A percentile compares a stretch with the other conserved stretches of the same genome.
Conservation (phyloP, 2,797 vertebrate genomes). For the Coendou prehensilis region DNA sequence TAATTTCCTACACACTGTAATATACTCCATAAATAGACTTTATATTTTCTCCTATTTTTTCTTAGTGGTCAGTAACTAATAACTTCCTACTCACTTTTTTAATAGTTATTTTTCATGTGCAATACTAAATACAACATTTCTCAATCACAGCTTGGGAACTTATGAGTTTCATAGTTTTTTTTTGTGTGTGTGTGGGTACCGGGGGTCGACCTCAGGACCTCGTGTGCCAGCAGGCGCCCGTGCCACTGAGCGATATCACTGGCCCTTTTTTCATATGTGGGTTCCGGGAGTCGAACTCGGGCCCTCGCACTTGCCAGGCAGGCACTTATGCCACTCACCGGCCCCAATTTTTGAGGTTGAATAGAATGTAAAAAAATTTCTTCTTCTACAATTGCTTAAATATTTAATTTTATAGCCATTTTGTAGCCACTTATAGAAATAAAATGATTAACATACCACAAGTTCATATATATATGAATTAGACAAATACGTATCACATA, state of each 20-base stretch:
- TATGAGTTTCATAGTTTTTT: conserved; percentile 13
- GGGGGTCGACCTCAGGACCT: no score
- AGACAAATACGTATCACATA: background rate
- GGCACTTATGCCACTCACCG: no score
- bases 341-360: conserved; percentile 27
- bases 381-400: background rate
- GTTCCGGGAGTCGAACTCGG: no score
- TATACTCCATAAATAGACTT: background rate
- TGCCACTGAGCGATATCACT: no score
- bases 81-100: background rate
- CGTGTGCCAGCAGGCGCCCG: no score
- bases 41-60: background rate
- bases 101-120: background rate
- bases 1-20: background rate
- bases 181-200: no score
- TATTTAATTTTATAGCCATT: background rate
- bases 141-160: background rate
- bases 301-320: no score
- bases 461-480: background rate
- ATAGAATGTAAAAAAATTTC: conserved; percentile 8
- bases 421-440: background rate
- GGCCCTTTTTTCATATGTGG: no score
- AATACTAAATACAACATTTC: background rate
- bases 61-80: background rate
- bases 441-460: conserved; percentile 41